Percentiles rank a stretch among this genome's conserved stretches.
phyloP scores from a whole-genome alignment of 2,888 invertebrate genomes.

The Cerceris rybyensis region DNA sequence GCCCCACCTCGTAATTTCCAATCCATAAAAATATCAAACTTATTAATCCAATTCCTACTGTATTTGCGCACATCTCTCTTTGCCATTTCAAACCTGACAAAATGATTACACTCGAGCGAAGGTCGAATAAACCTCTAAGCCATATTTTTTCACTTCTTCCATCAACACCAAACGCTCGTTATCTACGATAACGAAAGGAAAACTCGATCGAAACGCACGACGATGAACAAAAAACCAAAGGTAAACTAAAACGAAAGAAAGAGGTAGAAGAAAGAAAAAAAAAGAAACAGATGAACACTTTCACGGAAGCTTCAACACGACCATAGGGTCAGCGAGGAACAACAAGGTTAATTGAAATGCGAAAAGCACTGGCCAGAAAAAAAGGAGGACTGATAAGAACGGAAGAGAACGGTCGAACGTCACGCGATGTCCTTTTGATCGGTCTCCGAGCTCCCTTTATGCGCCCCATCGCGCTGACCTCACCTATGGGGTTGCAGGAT shows the following conservation, averaged over 20 bases:
- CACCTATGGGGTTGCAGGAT: not conserved
- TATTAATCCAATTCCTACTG: too few relatives aligned
- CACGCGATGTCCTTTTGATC: constrained; percentile 76
- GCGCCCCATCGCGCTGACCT: constrained; percentile 4
- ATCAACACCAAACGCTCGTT: too few relatives aligned
- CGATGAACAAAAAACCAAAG: too few relatives aligned
- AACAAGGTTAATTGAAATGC: constrained; percentile 54
- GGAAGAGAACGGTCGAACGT: constrained; percentile 60
- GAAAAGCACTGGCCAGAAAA: constrained; percentile 20
- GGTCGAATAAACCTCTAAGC: too few relatives aligned
- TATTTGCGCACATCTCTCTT: too few relatives aligned
- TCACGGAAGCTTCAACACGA: constrained; percentile 21
- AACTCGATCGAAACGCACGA: too few relatives aligned
- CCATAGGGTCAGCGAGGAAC: constrained; percentile 8
- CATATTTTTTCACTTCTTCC: too few relatives aligned
- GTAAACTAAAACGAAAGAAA: not conserved
- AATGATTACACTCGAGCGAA: too few relatives aligned
- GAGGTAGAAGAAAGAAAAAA: not conserved
- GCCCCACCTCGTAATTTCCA: too few relatives aligned
- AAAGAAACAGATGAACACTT: constrained; percentile 11
- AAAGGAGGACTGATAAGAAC: constrained; percentile 28
- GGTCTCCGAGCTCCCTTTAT: constrained; percentile 37
- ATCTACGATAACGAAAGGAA: too few relatives aligned
- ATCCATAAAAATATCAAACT: too few relatives aligned
- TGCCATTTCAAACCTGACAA: too few relatives aligned